These are phyloP conservation scores for Drosophila phalerata DNA, from an alignment of 2,888 invertebrate species.

Conservation along the genomic window DNA sequence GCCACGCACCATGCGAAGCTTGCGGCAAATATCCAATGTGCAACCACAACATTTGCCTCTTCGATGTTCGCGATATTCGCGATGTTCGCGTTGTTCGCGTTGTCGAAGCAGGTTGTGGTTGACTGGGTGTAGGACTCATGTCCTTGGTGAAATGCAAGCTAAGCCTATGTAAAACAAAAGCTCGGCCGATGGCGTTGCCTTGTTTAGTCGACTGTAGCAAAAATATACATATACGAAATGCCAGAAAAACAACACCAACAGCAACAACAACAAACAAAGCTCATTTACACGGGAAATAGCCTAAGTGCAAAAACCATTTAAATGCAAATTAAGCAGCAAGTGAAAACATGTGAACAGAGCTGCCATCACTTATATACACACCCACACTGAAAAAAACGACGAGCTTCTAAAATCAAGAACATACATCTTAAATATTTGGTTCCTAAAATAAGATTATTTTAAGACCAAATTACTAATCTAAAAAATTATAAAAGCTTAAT, in stretches of 20 bases:
- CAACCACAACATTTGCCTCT: slow-evolving; percentile 34
- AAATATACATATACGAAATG: slow-evolving; percentile 14
- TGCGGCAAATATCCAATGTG: slow-evolving; percentile 34
- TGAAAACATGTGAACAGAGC: slow-evolving; percentile 83
- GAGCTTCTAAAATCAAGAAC: too few species aligned
- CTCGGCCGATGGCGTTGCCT: slow-evolving; percentile 39
- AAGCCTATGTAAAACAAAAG: slow-evolving; percentile 60
- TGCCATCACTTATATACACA: slow-evolving; percentile 32
- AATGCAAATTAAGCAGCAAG: slow-evolving; percentile 84
- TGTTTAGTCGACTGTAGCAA: slow-evolving; percentile 43
- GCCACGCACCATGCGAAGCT: slow-evolving; percentile 10
- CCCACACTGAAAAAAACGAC: too few species aligned
- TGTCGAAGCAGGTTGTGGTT: neutral
- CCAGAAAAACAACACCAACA: slow-evolving; percentile 16
- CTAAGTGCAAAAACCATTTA: slow-evolving; percentile 84
- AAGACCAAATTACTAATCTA: too few species aligned
- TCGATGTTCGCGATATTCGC: slow-evolving; percentile 10
- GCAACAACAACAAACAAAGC: slow-evolving; percentile 63
- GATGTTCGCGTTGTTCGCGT: neutral
- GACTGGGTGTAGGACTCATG: slow-evolving; percentile 18
- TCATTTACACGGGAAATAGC: slow-evolving; percentile 84
- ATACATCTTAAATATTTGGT: too few species aligned
- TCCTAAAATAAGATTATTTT: too few species aligned
- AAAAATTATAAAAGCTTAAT: too few species aligned
- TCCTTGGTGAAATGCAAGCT: slow-evolving; percentile 64